These are phyloP conservation scores for Achatina immaculata DNA, from an alignment of 1,140 invertebrate genomes.

Conservation along the genomic window DNA sequence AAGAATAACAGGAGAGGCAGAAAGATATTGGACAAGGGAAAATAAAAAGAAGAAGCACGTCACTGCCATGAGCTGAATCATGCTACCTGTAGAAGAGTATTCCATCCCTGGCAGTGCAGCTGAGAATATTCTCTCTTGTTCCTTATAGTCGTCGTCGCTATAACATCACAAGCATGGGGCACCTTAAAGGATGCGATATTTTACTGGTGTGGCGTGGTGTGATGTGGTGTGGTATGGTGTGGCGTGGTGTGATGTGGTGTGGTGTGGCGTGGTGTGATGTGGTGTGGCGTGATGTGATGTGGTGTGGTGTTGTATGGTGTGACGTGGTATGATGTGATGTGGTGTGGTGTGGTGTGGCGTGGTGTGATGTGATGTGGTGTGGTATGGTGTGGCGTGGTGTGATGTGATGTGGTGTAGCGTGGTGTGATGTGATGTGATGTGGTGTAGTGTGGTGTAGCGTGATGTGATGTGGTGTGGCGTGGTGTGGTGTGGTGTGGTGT, in stretches of 20 bases:
- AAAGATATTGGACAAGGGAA: too few relatives aligned
- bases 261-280: constrained; percentile 39
- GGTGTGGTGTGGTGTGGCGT: constrained; percentile 36
- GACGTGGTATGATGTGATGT: constrained; percentile 32
- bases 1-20: too few relatives aligned
- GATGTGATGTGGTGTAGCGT: not conserved
- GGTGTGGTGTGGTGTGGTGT: constrained; percentile 1
- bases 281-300: constrained; percentile 21
- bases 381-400: not conserved
- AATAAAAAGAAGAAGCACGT: too few relatives aligned
- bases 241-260: constrained; percentile 37
- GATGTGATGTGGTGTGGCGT: not conserved
- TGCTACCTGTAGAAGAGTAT: too few relatives aligned
- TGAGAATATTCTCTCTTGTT: too few relatives aligned
- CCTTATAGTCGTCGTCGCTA: too few relatives aligned
- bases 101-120: too few relatives aligned
- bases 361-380: constrained; percentile 34
- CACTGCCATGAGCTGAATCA: too few relatives aligned
- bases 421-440: not conserved
- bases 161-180: too few relatives aligned
- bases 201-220: constrained; percentile 34
- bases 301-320: constrained; percentile 37
- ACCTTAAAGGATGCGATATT: too few relatives aligned
- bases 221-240: constrained; percentile 37
- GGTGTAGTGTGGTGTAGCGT: not conserved